These are phyloP conservation scores for Mola mola DNA, from an alignment of 2,113 vertebrate genomes.

Conservation along the genomic window DNA sequence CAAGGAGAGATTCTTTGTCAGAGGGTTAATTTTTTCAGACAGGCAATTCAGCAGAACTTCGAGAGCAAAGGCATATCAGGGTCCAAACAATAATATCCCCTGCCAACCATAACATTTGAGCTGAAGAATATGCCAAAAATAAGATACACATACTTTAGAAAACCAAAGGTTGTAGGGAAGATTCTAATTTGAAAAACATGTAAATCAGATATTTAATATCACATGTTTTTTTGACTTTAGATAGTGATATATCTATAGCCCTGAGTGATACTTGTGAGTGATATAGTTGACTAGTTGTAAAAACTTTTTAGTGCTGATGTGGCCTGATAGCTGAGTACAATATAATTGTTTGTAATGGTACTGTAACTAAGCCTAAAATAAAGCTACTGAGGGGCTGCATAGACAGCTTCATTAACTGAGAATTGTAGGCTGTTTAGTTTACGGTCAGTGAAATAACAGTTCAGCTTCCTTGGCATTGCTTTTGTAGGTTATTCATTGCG, in stretches of 20 bases:
- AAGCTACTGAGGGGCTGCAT: no score
- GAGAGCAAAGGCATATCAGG: constrained; percentile 39
- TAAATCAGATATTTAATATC: constrained; percentile 69
- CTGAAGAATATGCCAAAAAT: constrained; percentile 41
- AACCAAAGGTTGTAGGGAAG: constrained; percentile 49
- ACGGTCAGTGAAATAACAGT: no score
- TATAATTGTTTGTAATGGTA: no score
- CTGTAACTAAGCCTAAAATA: neutral
- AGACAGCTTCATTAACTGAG: no score
- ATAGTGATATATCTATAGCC: constrained; percentile 55
- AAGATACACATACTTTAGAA: constrained; percentile 48
- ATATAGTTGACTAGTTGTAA: constrained; percentile 26
- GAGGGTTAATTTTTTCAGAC: constrained; percentile 50
- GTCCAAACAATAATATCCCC: constrained; percentile 43
- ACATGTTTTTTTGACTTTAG: constrained; percentile 28
- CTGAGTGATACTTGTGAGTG: constrained; percentile 37
- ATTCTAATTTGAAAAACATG: constrained; percentile 55
- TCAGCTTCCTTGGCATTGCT: no score
- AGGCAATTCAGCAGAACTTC: constrained; percentile 48
- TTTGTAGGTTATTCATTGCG: no score
- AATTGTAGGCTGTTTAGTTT: no score
- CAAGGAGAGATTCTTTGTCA: constrained; percentile 35
- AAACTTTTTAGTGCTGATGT: constrained; percentile 25
- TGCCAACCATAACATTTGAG: constrained; percentile 40
- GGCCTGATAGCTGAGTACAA: no score